Conservation (phyloP, 2,113 vertebrate species). For the Phyllostomus discolor region DNA sequence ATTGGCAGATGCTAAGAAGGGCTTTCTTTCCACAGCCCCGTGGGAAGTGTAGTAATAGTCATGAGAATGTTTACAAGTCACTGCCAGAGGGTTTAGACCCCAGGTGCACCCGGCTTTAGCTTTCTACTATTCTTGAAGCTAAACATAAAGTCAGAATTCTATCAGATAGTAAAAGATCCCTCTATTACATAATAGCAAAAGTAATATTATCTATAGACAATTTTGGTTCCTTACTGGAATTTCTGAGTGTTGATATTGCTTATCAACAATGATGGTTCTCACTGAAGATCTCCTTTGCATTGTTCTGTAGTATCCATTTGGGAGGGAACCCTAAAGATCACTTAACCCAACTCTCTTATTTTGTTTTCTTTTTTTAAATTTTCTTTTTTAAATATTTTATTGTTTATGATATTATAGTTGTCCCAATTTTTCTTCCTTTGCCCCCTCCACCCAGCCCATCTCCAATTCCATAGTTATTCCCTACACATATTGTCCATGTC, state of each 20-base stretch:
- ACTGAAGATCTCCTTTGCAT: neutral
- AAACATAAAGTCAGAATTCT: neutral
- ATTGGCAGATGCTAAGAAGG: neutral
- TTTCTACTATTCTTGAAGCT: neutral
- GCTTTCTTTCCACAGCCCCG: neutral
- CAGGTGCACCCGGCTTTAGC: neutral
- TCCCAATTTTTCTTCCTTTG: too few species aligned
- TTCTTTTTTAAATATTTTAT: too few species aligned
- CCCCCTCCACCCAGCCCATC: too few species aligned
- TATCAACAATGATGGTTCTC: neutral
- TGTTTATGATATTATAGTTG: too few species aligned
- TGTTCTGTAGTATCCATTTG: neutral
- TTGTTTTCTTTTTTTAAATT: neutral
- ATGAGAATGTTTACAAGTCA: neutral
- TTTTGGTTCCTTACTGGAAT: neutral
- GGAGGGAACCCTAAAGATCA: neutral
- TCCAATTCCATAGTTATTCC: too few species aligned
- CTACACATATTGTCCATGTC: too few species aligned
- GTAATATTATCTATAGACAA: neutral
- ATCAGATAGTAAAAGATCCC: neutral
- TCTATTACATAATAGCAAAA: neutral
- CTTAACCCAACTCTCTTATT: neutral
- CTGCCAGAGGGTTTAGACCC: neutral
- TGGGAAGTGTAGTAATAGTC: neutral
- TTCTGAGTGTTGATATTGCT: neutral